Evolutionary conservation across 2,797 vertebrate species (phyloP).

Genomic region (Hoplostethus atlanticus): DNA sequence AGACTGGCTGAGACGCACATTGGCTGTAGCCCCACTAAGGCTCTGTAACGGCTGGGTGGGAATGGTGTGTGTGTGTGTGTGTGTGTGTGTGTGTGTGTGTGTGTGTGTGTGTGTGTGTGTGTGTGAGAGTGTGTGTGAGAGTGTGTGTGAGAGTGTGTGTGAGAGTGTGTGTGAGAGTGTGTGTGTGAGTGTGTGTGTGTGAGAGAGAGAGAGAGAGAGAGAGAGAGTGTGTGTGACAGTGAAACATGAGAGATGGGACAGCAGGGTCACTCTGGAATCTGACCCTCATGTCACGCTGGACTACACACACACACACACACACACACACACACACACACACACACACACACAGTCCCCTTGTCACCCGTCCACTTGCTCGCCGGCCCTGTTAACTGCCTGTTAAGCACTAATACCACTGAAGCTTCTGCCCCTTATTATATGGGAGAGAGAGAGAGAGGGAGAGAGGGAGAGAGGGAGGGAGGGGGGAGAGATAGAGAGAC

Average conservation of each 20-base stretch:
- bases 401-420: constrained; percentile 73
- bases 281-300: constrained; percentile 60
- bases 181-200: constrained; percentile 1
- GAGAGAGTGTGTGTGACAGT: constrained; percentile 27
- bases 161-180: constrained; percentile 33
- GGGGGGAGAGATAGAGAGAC: no score
- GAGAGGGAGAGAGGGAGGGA: constrained; percentile 3
- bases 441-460: constrained; percentile 4
- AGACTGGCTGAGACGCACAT: constrained; percentile 55
- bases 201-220: no score
- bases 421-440: constrained; percentile 55
- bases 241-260: constrained; percentile 43
- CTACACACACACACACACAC: constrained; percentile 29
- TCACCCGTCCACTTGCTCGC: constrained; percentile 26
- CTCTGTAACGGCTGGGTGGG: constrained; percentile 62
- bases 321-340: constrained; percentile 25
- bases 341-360: constrained; percentile 26
- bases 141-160: constrained; percentile 37
- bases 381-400: constrained; percentile 63
- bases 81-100: constrained; percentile 3
- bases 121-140: not conserved
- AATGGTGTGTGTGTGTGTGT: constrained; percentile 32
- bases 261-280: constrained; percentile 46
- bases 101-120: constrained; percentile 19
- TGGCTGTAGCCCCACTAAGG: constrained; percentile 58